A percentile compares a stretch with the other conserved stretches of the same genome.
These are phyloP conservation scores for Caenorhabditis remanei DNA, from an alignment of 1,140 invertebrate genomes.

Conservation along the genomic window DNA sequence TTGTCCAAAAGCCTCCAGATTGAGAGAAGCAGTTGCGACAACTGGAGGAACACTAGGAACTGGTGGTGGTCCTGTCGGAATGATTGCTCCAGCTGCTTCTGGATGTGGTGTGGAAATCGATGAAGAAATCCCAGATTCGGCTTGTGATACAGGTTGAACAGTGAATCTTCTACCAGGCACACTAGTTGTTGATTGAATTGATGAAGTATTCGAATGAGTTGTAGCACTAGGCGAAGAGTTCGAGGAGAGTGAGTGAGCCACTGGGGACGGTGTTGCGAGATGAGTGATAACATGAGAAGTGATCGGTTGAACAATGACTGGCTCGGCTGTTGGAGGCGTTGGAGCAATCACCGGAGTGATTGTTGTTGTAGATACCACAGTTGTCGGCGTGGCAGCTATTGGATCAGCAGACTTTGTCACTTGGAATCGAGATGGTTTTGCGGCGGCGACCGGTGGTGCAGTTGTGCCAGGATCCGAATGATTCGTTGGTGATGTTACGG, in stretches of 20 bases:
- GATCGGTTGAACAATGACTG: background rate
- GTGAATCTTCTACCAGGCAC: slow-evolving; percentile 54
- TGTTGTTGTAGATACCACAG: slow-evolving; percentile 3
- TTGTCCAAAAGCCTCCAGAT: background rate
- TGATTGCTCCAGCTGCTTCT: background rate
- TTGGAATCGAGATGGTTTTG: slow-evolving; percentile 52
- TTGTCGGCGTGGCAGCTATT: background rate
- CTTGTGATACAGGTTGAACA: background rate
- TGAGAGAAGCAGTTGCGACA: background rate
- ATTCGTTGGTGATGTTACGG: slow-evolving; percentile 1
- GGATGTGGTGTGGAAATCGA: slow-evolving; percentile 51
- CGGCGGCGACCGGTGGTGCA: background rate
- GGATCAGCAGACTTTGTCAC: slow-evolving; percentile 30
- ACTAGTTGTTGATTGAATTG: slow-evolving; percentile 43
- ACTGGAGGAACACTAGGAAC: slow-evolving; percentile 62
- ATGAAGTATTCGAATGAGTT: slow-evolving; percentile 55
- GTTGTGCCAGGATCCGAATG: background rate
- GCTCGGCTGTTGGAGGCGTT: background rate
- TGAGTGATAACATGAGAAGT: slow-evolving; percentile 33
- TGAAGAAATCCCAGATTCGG: slow-evolving; percentile 43
- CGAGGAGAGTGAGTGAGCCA: slow-evolving; percentile 31
- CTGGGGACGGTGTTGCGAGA: slow-evolving; percentile 13
- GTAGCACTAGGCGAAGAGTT: slow-evolving; percentile 54
- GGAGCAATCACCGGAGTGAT: slow-evolving; percentile 30
- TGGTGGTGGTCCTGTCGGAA: slow-evolving; percentile 44